These are phyloP conservation scores for Furcifer pardalis DNA, from an alignment of 2,797 vertebrate genomes.

Conservation along the genomic window DNA sequence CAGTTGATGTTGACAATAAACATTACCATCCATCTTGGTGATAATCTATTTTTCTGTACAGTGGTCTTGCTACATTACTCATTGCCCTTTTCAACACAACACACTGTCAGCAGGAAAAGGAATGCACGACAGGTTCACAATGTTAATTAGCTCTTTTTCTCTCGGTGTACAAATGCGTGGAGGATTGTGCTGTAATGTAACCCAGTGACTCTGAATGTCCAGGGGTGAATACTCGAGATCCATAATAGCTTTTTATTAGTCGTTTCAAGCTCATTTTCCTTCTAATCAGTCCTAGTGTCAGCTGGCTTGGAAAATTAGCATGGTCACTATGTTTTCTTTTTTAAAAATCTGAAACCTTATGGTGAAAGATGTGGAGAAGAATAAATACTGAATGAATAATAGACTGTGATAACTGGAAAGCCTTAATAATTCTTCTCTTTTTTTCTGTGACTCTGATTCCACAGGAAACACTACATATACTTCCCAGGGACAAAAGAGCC, in stretches of 20 bases:
- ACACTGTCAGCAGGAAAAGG: slow-evolving; percentile 7
- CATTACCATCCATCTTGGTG: background rate
- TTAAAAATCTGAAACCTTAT: background rate
- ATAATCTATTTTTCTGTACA: slow-evolving; percentile 8
- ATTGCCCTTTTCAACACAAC: slow-evolving; percentile 21
- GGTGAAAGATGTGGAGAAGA: accelerated
- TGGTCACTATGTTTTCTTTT: background rate
- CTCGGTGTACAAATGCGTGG: background rate
- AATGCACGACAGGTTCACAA: background rate
- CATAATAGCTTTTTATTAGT: background rate
- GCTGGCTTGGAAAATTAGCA: background rate
- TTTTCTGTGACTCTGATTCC: background rate
- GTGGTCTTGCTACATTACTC: slow-evolving; percentile 29
- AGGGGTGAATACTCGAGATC: background rate
- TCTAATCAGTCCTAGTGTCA: background rate
- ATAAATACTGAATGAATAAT: background rate
- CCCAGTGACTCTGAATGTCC: background rate
- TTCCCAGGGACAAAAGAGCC: too few relatives aligned
- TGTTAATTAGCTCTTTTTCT: slow-evolving; percentile 34
- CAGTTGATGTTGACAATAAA: slow-evolving; percentile 16
- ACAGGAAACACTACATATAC: too few relatives aligned
- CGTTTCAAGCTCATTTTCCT: background rate
- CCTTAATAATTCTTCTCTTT: background rate
- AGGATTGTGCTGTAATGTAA: slow-evolving; percentile 9
- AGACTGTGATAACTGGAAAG: background rate